A percentile compares a stretch with the other conserved stretches of the same genome.
phyloP scores from a whole-genome alignment of 2,113 vertebrate genomes.

The Globicephala melas region DNA sequence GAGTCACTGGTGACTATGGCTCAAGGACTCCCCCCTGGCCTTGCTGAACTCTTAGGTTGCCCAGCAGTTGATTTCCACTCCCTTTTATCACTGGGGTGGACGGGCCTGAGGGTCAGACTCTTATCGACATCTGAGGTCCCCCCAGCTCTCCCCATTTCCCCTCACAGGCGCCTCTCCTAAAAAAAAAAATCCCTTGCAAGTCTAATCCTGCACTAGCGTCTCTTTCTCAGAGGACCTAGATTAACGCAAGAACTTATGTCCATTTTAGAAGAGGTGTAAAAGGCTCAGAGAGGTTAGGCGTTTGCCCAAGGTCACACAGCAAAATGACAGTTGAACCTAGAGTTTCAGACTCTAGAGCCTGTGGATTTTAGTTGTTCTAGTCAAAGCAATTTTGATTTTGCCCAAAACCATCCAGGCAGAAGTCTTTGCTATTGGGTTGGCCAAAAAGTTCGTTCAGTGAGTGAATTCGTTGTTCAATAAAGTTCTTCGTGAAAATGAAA shows the following conservation, averaged over 20 bases:
- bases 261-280: neutral
- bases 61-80: neutral
- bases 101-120: neutral
- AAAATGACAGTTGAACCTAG: rapidly evolving
- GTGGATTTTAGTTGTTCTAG: neutral
- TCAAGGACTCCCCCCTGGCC: neutral
- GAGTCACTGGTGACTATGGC: neutral
- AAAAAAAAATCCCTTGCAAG: neutral
- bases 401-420: neutral
- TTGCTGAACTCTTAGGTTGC: neutral
- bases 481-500: no score
- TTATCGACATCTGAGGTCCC: neutral
- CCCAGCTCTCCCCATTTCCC: no score
- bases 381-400: neutral
- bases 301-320: neutral
- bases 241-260: rapidly evolving
- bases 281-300: neutral
- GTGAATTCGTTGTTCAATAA: no score
- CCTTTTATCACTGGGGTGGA: neutral
- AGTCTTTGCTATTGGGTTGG: neutral
- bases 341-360: neutral
- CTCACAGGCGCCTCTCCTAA: neutral
- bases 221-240: neutral
- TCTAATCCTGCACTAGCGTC: neutral
- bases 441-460: no score